Evolutionary conservation across 2,888 invertebrate species (phyloP), one percentile per base, ranked within the genome.

Genomic region (Prionchulus punctatus): DNA sequence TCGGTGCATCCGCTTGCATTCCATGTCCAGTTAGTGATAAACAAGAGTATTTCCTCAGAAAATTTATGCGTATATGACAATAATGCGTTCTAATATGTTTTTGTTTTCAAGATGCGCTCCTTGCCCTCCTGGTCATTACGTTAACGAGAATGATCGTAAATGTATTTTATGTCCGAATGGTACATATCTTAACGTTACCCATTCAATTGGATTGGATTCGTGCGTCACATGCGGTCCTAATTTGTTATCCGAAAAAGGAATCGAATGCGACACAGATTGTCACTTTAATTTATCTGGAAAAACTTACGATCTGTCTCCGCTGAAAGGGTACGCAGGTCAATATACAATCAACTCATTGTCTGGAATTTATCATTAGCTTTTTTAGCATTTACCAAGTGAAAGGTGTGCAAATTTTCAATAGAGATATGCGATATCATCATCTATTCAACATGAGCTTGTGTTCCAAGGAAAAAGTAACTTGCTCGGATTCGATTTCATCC

Each of bases 1-100:
- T 75, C 31, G 79, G 79, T n/a, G 79, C 79, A 0, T 75, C 75
- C n/a, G 65, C 66, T 2, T 80, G 80, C 62, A 67, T 73, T 55
- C 66, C 65, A 2, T 71, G 71, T 61, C 70, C 70, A 18, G 59
- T 36, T 26, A 31, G 27, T 15, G 18, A 56, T 47, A 51, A 59
- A 51, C 30, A 42, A n/a, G 42, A 53, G 51, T 36, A 25, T 59
- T 2, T 27, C 43, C 21, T 21, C 4, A 1, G 4, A 2, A 15
- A 18, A 55, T 30, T 21, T 30, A 18, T 50, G 25, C 54, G 45
- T 18, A n/a, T n/a, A 1, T 12, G 2, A 15, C n/a, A 55, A 30
- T 21, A 43, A 18, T 50, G 25, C 54, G 45, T 18, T 48, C 27
- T 45, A 48, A 30, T 53, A 21, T 25, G 27, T 53, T 59, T 52